phyloP scores from a whole-genome alignment of 2,888 invertebrate genomes.

The Noctua comes region DNA sequence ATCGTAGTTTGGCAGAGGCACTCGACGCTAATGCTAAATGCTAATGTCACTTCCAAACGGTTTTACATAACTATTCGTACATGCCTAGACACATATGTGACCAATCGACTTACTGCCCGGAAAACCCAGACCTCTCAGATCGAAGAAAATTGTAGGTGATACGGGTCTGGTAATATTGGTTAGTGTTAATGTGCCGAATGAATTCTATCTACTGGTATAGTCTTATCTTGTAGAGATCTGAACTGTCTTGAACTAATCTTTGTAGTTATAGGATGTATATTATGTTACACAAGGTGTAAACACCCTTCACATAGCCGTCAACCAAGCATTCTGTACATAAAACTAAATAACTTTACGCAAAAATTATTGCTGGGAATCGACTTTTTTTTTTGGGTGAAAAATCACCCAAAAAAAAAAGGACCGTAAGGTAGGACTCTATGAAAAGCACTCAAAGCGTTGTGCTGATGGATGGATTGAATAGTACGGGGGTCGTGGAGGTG shows the following conservation, averaged over 20 bases:
- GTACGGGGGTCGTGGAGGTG: too few relatives aligned
- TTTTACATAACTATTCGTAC: conserved; percentile 41
- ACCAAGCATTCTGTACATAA: too few relatives aligned
- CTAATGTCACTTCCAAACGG: conserved; percentile 56
- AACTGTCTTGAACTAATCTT: conserved; percentile 32
- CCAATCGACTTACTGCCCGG: conserved; percentile 11
- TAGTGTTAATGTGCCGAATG: conserved; percentile 19
- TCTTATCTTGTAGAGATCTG: conserved; percentile 41
- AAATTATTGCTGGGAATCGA: too few relatives aligned
- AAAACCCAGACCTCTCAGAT: conserved; percentile 4
- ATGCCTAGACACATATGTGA: conserved; percentile 28
- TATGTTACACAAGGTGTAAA: too few relatives aligned
- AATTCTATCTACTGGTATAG: conserved; percentile 33
- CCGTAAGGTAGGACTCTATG: too few relatives aligned
- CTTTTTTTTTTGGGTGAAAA: too few relatives aligned
- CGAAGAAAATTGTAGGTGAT: not conserved
- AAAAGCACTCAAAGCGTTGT: too few relatives aligned
- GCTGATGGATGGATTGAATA: too few relatives aligned
- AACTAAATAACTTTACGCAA: too few relatives aligned
- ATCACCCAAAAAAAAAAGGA: too few relatives aligned
- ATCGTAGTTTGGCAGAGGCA: conserved; percentile 58
- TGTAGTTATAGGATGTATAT: conserved; percentile 2
- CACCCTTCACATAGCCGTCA: too few relatives aligned
- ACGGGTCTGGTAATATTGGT: not conserved
- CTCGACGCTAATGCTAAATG: conserved; percentile 45